Percentiles rank a stretch among this genome's conserved stretches.
Conservation (phyloP, 2,113 vertebrate genomes). For the Ophiodon elongatus region DNA sequence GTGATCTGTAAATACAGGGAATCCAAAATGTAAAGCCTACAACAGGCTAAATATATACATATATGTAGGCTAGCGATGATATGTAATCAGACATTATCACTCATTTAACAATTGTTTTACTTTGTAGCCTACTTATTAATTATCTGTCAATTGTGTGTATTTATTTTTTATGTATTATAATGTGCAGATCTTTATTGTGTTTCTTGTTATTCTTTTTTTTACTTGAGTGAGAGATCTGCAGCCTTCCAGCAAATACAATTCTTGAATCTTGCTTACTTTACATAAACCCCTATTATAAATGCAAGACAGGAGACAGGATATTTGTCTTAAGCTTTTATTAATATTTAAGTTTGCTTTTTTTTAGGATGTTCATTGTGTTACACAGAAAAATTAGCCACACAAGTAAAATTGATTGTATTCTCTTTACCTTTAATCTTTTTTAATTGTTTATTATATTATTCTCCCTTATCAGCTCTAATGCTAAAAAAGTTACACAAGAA, state of each 20-base stretch:
- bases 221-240: background rate
- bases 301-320: conserved; percentile 17
- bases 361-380: conserved; percentile 78
- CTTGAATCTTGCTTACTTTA: background rate
- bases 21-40: too few relatives aligned
- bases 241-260: too few relatives aligned
- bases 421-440: conserved; percentile 64
- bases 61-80: too few relatives aligned
- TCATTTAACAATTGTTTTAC: too few relatives aligned
- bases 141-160: too few relatives aligned
- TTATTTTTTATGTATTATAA: background rate
- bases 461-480: conserved; percentile 79
- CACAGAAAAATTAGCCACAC: conserved; percentile 84
- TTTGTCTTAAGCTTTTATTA: conserved; percentile 80
- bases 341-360: conserved; percentile 77
- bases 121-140: too few relatives aligned
- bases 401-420: conserved; percentile 79
- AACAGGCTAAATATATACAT: too few relatives aligned
- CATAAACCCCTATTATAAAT: background rate
- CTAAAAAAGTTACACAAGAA: conserved; percentile 85
- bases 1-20: background rate
- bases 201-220: background rate
- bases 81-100: too few relatives aligned
- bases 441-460: conserved; percentile 78
- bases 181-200: background rate